Evolutionary conservation across 2,888 invertebrate genomes (phyloP).

Genomic region (Hololepta plana): DNA sequence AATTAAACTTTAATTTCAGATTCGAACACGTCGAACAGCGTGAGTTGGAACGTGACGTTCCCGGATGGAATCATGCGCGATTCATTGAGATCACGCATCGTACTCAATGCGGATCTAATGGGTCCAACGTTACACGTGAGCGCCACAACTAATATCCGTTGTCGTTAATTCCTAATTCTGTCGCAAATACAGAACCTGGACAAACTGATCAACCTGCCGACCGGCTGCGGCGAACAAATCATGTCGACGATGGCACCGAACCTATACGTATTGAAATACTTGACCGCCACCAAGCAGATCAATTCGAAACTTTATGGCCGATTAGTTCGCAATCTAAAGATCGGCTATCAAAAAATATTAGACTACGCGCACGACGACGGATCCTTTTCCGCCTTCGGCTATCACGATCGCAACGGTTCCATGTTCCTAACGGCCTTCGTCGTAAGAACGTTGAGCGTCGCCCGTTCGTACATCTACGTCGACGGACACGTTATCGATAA

Average conservation of each 20-base stretch:
- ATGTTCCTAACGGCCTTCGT: slow-evolving; percentile 66
- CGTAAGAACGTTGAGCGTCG: slow-evolving; percentile 49
- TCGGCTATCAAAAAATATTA: slow-evolving; percentile 62
- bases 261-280: slow-evolving; percentile 44
- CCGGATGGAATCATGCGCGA: slow-evolving; percentile 38
- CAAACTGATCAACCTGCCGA: slow-evolving; percentile 43
- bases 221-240: slow-evolving; percentile 70
- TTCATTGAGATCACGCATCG: slow-evolving; percentile 43
- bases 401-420: slow-evolving; percentile 43
- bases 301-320: slow-evolving; percentile 1
- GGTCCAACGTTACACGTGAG: slow-evolving; percentile 37
- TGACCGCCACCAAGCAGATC: slow-evolving; percentile 27
- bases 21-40: slow-evolving; percentile 15
- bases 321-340: not conserved
- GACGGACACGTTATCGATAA: slow-evolving; percentile 31
- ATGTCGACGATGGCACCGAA: slow-evolving; percentile 63
- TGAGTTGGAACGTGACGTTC: slow-evolving; percentile 29
- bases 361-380: slow-evolving; percentile 58
- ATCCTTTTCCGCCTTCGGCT: slow-evolving; percentile 68
- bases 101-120: slow-evolving; percentile 42
- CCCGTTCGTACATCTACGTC: slow-evolving; percentile 31
- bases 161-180: not conserved
- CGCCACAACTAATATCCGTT: not conserved
- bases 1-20: too few species aligned
- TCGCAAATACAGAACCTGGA: slow-evolving; percentile 45